Evolutionary conservation across 2,888 invertebrate species (phyloP).

Genomic region (Machimus rusticus): DNA sequence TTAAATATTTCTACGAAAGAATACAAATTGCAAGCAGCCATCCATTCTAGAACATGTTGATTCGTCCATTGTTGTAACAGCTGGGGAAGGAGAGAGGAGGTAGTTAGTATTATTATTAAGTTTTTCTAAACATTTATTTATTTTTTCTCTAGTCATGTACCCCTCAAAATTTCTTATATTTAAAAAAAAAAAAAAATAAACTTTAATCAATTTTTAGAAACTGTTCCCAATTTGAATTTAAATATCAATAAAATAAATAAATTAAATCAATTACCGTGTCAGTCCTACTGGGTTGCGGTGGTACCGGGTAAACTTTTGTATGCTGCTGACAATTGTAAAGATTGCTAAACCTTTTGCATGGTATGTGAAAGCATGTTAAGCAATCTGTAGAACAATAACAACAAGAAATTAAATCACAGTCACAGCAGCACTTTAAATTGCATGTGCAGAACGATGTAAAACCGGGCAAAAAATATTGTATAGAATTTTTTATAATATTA

Average conservation of each 20-base stretch:
- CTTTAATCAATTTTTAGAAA: too few species aligned
- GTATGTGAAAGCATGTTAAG: slow-evolving; percentile 50
- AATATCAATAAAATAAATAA: neutral
- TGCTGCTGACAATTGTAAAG: slow-evolving; percentile 47
- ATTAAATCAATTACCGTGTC: slow-evolving; percentile 45
- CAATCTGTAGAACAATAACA: slow-evolving; percentile 51
- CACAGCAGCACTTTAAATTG: slow-evolving; percentile 48
- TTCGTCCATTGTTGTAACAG: slow-evolving; percentile 75
- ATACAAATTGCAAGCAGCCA: slow-evolving; percentile 77
- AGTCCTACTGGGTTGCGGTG: slow-evolving; percentile 41
- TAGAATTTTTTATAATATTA: neutral
- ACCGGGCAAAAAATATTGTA: slow-evolving; percentile 1
- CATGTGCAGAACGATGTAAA: slow-evolving; percentile 46
- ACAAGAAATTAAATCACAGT: slow-evolving; percentile 47
- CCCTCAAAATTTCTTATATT: too few species aligned
- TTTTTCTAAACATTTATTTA: too few species aligned
- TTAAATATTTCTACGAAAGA: slow-evolving; percentile 76
- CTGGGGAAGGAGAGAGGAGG: slow-evolving; percentile 57
- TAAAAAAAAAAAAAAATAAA: too few species aligned
- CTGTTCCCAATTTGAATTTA: neutral
- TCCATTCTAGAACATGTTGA: slow-evolving; percentile 76
- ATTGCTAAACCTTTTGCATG: slow-evolving; percentile 49
- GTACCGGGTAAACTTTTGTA: slow-evolving; percentile 35
- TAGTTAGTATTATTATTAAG: neutral
- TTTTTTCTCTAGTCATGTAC: too few species aligned